Evolutionary conservation across 2,113 vertebrate genomes (phyloP), one percentile per base, ranked within the genome.

Genomic region (Thermophis baileyi): DNA sequence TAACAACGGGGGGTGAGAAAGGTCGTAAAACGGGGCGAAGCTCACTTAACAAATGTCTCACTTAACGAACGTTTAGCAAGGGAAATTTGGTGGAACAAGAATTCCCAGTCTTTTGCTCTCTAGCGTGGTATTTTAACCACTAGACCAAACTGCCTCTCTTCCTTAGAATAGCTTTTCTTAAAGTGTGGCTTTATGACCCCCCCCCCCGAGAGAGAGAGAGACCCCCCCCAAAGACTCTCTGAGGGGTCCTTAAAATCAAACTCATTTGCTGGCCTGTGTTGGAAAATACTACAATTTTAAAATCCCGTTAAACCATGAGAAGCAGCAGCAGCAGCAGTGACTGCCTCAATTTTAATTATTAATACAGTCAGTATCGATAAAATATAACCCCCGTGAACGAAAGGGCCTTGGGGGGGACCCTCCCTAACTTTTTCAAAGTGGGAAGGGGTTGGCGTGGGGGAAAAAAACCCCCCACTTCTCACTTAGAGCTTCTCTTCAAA

Each of bases 241-340:
- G 9, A 30, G 5, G n/a, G 12, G 1, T 35, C n/a, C 63, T 74
- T 16, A 18, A 74, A 74, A 74, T 35, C n/a, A 74, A 74, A 74
- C 6, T 35, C 63, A 74, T 74, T 74, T 35, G n/a, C 63, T 2
- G 14, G n/a, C 14, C 14, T 35, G 2, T 1, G n/a, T 74, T 35
- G 63, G 35, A 35, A 74, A 74, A 35, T 7, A 18, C n/a, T 18
- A 35, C 63, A 74, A 35, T 6, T 35, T 35, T 20, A 74, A 74
- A 35, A 74, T 18, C 63, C 63, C 63, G 35, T 18, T 35, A 35
- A 74, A 35, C n/a, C 6, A 0, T 6, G 14, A n/a, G n/a, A n/a
- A 74, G n/a, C 0, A 5, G 60, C 2, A 1, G 63, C 9, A 27
- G 25, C 12, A 1, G 30, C n/a, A 18, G n/a, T 0, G 4, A 6